Evolutionary conservation across 2,888 invertebrate genomes (phyloP).

Genomic region (Periphyllus acericola): DNA sequence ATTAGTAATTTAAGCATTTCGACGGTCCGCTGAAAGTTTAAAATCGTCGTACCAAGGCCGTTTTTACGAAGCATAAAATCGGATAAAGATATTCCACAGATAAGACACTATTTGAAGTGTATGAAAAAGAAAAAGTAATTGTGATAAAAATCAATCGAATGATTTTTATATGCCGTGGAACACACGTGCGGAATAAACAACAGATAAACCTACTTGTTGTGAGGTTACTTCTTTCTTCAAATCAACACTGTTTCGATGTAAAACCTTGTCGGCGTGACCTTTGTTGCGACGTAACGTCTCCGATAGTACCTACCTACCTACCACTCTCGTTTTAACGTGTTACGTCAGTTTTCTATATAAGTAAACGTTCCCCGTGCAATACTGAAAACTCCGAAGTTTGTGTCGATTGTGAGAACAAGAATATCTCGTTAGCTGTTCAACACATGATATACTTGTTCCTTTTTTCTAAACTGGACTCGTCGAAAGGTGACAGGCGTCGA

Average conservation of each 20-base stretch:
- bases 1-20: conserved; percentile 44
- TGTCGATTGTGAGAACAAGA: no score
- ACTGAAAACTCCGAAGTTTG: no score
- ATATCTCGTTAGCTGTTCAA: no score
- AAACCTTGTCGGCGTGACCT: background rate
- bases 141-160: conserved; percentile 30
- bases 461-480: no score
- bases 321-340: no score
- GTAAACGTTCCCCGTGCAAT: no score
- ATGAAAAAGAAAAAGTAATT: conserved; percentile 2
- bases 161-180: background rate
- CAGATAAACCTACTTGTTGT: background rate
- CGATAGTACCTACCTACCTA: background rate
- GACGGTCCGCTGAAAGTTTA: conserved; percentile 34
- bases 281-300: background rate
- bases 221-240: background rate
- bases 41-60: conserved; percentile 37
- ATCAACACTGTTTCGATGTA: background rate
- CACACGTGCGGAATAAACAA: conserved; percentile 23
- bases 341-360: no score
- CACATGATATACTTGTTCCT: no score
- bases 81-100: background rate
- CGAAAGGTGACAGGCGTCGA: no score
- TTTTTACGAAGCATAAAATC: conserved; percentile 8
- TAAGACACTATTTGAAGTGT: conserved; percentile 9